phyloP scores from a whole-genome alignment of 2,113 vertebrate species.

The Phrynosoma platyrhinos region DNA sequence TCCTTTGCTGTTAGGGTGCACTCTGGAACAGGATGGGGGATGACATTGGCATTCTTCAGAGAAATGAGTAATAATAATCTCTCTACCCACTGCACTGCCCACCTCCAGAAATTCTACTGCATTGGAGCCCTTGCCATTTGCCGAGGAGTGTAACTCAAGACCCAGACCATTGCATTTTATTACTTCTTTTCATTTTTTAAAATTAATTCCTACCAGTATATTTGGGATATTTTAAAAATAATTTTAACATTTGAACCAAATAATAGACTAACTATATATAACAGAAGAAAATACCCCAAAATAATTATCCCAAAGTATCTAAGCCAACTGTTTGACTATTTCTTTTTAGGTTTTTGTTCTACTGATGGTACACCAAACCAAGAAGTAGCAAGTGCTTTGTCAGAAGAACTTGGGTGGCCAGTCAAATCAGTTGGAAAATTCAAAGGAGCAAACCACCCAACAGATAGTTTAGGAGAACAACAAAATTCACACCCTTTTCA shows the following conservation, averaged over 20 bases:
- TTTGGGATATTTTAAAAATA: background rate
- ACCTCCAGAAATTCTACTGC: background rate
- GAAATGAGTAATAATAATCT: background rate
- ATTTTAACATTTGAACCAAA: background rate
- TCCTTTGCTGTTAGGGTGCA: too few species aligned
- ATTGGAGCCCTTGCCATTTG: background rate
- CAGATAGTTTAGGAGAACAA: conserved; percentile 40
- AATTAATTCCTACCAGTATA: background rate
- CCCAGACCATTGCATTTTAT: background rate
- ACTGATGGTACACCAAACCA: conserved; percentile 48
- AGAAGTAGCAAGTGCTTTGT: conserved; percentile 55
- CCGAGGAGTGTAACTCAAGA: background rate
- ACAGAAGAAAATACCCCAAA: background rate
- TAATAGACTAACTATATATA: background rate
- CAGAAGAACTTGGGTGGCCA: conserved; percentile 69
- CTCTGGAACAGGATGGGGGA: background rate
- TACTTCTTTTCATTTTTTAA: background rate
- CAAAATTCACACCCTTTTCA: conserved; percentile 49
- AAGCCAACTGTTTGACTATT: conserved; percentile 49
- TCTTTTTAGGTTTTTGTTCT: conserved; percentile 64
- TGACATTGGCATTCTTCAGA: background rate
- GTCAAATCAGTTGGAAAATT: conserved; percentile 56
- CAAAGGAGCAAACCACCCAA: conserved; percentile 59
- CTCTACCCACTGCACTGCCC: background rate
- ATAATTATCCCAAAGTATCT: conserved; percentile 12